Percentiles rank a stretch among this genome's conserved stretches.
Conservation (phyloP, 2,797 vertebrate genomes). For the Hemitrygon akajei region DNA sequence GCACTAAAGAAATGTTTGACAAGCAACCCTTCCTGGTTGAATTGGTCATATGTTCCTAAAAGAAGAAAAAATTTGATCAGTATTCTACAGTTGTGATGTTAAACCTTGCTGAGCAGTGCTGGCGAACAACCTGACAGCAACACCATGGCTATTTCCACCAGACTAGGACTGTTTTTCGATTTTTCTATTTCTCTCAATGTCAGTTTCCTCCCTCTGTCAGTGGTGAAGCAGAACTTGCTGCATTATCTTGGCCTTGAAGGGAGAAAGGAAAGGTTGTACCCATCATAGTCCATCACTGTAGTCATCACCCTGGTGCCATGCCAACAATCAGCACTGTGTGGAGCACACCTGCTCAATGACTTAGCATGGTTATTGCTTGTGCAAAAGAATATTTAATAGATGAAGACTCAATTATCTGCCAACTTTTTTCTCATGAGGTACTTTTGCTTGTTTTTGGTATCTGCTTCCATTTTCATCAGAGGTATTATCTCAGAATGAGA, state of each 20-base stretch:
- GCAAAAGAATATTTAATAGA: slow-evolving; percentile 45
- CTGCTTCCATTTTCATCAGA: slow-evolving; percentile 57
- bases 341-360: slow-evolving; percentile 43
- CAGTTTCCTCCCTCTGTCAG: background rate
- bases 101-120: background rate
- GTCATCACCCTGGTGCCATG: background rate
- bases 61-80: background rate
- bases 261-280: background rate
- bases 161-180: background rate
- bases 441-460: slow-evolving; percentile 61
- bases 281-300: background rate
- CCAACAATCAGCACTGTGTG: slow-evolving; percentile 32
- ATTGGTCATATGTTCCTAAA: background rate
- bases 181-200: background rate
- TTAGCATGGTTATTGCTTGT: slow-evolving; percentile 41
- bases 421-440: slow-evolving; percentile 58
- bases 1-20: background rate
- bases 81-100: background rate
- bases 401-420: slow-evolving; percentile 70
- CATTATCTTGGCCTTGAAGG: slow-evolving; percentile 12
- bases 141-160: background rate
- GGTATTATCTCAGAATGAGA: slow-evolving; percentile 60
- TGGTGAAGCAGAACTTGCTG: background rate
- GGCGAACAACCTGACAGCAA: background rate
- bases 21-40: background rate